Base-by-base conservation (phyloP, 2,113 vertebrate species). In the Leucopternis melanops region DNA sequence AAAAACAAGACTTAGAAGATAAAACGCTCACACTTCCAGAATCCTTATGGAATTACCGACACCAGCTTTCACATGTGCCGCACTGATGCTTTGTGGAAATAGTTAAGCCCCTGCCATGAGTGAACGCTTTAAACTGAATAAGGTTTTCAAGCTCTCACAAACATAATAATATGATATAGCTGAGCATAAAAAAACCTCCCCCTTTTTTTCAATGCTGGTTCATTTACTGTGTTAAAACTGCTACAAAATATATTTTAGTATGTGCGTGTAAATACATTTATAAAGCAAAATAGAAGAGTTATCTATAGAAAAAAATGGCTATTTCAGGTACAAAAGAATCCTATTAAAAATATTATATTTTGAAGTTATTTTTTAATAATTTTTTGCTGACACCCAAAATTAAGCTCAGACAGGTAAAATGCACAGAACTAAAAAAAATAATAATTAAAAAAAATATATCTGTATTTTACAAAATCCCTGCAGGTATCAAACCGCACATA, bases 401-500 rank as follows among this genome's bases (percentile, higher is more conserved):
- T 11, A n/a, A 55, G 23, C 7, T 77, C 50, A 32, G 21, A 12
- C 6, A 54, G 16, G 45, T 17, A 71, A 81, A 58, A 66, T 1
- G 7, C 7, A 71, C 3, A 72, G 44, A 83, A 40, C 26, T 26
- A 27, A n/a, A 18, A 8, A 86, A 63, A 58, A 45, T 6, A 13
- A 36, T 10, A 52, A 17, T 29, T 3, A 16, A 54, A 54, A 47
- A 17, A 13, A 42, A 9, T 13, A 20, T 22, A 40, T 16, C 52
- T 31, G 12, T 13, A 61, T 77, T 90, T 83, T 47, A 83, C 40
- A 63, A 85, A 81, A 40, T 17, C 36, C 55, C 20, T 49, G 54
- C 71, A 57, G 32, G 29, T 50, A 86, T 40, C 57, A 63, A 91
- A 40, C 15, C 0, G 1, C 1, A 2, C 0, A 0, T 42, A 16